Percentiles rank a stretch among this genome's conserved stretches.
Conservation (phyloP, 2,113 vertebrate genomes). For the Glareola pratincola region DNA sequence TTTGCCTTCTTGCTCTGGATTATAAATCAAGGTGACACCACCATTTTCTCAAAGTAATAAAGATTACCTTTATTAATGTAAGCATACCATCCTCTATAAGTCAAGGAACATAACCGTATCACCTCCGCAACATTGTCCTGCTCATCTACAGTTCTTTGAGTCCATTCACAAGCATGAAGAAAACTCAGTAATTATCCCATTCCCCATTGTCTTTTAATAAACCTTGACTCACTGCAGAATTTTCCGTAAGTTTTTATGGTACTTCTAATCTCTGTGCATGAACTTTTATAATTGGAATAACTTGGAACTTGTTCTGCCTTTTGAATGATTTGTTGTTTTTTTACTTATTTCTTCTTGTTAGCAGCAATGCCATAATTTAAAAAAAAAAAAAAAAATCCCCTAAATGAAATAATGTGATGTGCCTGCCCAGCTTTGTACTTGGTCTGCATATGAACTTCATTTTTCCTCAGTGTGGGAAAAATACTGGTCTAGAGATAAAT, state of each 20-base stretch:
- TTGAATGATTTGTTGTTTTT: background rate
- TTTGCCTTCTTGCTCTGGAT: background rate
- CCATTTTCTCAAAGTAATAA: background rate
- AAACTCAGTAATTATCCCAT: background rate
- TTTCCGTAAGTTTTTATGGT: background rate
- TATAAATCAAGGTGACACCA: background rate
- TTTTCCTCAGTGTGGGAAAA: slow-evolving; percentile 9
- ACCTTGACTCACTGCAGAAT: background rate
- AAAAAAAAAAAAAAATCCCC: background rate
- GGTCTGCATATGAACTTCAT: background rate
- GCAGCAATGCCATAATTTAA: background rate
- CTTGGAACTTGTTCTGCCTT: background rate
- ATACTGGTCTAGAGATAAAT: background rate
- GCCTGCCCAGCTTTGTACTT: background rate
- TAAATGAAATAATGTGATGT: background rate
- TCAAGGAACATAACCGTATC: background rate
- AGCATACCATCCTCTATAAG: background rate
- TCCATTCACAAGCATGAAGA: background rate
- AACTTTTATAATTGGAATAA: background rate
- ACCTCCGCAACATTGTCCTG: background rate
- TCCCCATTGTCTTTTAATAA: background rate
- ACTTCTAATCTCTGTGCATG: background rate
- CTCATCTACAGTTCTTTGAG: background rate
- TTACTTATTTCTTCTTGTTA: background rate
- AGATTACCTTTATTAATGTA: background rate